These are phyloP conservation scores for Gambusia yucatana DNA, from an alignment of 2,797 vertebrate genomes.

Conservation along the genomic window DNA sequence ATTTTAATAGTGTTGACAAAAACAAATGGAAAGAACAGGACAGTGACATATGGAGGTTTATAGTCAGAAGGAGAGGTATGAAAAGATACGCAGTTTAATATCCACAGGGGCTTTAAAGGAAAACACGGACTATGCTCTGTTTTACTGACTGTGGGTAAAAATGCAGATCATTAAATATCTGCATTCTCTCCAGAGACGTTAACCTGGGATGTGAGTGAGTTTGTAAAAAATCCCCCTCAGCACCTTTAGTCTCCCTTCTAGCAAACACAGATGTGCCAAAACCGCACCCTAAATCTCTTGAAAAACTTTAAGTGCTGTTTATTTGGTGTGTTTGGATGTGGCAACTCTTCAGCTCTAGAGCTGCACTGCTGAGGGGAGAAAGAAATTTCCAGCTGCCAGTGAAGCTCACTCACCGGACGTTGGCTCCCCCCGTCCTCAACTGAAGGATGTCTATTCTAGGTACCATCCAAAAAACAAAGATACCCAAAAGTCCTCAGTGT, in stretches of 20 bases:
- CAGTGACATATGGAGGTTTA: slow-evolving; percentile 35
- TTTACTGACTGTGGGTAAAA: slow-evolving; percentile 6
- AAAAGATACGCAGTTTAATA: slow-evolving; percentile 14
- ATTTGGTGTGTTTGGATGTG: neutral
- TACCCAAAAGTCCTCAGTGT: neutral
- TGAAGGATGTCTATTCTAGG: neutral
- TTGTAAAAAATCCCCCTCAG: neutral
- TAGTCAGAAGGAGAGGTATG: slow-evolving; percentile 7
- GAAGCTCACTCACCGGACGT: neutral
- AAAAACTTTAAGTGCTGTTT: neutral
- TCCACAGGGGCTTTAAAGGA: neutral
- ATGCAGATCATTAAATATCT: slow-evolving; percentile 6
- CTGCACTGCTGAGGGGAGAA: neutral
- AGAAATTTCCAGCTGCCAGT: neutral
- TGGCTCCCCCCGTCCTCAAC: neutral
- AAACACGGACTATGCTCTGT: slow-evolving; percentile 1
- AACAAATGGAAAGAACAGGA: slow-evolving; percentile 38
- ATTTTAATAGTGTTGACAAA: slow-evolving; percentile 43
- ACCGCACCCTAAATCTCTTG: neutral
- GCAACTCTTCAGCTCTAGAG: neutral
- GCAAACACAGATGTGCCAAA: neutral
- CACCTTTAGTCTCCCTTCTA: neutral
- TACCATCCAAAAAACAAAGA: neutral
- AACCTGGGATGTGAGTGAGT: neutral
- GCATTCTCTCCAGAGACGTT: neutral